Percentiles rank a stretch among this genome's conserved stretches.
phyloP scores from a whole-genome alignment of 2,888 invertebrate species.

The Dyspetes luteomarginatus region DNA sequence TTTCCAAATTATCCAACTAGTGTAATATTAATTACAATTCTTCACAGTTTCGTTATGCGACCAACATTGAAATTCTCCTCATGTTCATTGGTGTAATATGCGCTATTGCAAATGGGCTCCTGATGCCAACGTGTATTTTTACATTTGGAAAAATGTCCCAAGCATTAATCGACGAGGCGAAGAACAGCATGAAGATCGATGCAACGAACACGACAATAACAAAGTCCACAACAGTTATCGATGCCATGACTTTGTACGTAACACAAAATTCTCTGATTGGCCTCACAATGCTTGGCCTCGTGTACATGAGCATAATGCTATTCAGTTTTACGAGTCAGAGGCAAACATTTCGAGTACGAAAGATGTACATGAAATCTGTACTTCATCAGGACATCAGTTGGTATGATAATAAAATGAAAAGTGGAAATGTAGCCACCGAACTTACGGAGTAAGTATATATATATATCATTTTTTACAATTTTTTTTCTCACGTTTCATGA shows the following conservation, averaged over 20 bases:
- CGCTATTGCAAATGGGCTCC: constrained; percentile 86
- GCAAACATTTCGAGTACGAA: constrained; percentile 88
- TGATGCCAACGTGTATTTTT: constrained; percentile 88
- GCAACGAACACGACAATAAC: constrained; percentile 77
- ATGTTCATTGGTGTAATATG: constrained; percentile 86
- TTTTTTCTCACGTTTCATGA: background rate
- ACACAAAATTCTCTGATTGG: constrained; percentile 87
- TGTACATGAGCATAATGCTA: constrained; percentile 87
- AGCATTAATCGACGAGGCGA: constrained; percentile 85
- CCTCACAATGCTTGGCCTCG: constrained; percentile 85
- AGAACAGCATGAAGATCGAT: background rate
- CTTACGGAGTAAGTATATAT: constrained; percentile 88
- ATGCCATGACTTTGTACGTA: constrained; percentile 85
- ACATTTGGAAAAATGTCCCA: constrained; percentile 88
- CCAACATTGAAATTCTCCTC: constrained; percentile 85
- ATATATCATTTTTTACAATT: background rate
- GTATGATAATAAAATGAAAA: constrained; percentile 88
- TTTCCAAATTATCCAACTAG: too few species aligned
- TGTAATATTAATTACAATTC: background rate
- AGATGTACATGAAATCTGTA: constrained; percentile 87
- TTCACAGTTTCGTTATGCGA: constrained; percentile 88
- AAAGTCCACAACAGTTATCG: constrained; percentile 82
- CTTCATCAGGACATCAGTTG: constrained; percentile 90
- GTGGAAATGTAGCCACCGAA: constrained; percentile 90
- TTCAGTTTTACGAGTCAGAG: constrained; percentile 90